These are phyloP conservation scores for Sinhomidia bicolor DNA, from an alignment of 2,888 invertebrate genomes.

Conservation along the genomic window DNA sequence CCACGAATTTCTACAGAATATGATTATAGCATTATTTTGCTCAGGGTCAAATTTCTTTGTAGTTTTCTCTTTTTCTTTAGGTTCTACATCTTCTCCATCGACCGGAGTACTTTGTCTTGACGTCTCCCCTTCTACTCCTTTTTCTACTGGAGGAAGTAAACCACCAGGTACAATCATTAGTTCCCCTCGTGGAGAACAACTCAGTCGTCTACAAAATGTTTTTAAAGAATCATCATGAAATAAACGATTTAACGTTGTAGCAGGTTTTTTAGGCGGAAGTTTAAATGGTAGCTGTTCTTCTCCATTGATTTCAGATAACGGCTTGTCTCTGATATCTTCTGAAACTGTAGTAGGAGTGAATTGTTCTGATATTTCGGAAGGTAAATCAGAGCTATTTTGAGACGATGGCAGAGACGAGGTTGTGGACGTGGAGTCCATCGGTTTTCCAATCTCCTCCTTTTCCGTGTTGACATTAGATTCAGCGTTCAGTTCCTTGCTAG, in stretches of 20 bases:
- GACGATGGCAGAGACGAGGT: neutral
- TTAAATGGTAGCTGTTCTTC: conserved; percentile 26
- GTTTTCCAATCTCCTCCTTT: neutral
- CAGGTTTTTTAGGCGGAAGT: conserved; percentile 72
- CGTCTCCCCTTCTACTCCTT: conserved; percentile 1
- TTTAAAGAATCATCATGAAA: conserved; percentile 97
- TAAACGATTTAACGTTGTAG: conserved; percentile 83
- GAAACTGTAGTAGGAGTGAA: neutral
- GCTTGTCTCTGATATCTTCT: neutral
- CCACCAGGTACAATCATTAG: conserved; percentile 96
- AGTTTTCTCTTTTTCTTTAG: conserved; percentile 9
- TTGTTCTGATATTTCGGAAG: neutral
- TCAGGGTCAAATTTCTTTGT: conserved; percentile 32
- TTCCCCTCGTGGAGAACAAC: conserved; percentile 95
- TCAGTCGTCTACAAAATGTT: conserved; percentile 94
- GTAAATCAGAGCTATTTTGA: neutral
- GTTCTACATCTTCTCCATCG: conserved; percentile 22
- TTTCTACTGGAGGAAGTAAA: conserved; percentile 83
- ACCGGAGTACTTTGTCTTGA: conserved; percentile 73
- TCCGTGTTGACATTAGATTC: neutral
- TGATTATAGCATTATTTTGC: conserved; percentile 74
- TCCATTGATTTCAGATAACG: conserved; percentile 51
- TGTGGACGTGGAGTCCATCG: neutral
- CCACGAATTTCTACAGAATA: conserved; percentile 78
- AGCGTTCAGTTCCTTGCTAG: neutral